phyloP scores from a whole-genome alignment of 2,888 invertebrate species.

The Ametastegia equiseti region DNA sequence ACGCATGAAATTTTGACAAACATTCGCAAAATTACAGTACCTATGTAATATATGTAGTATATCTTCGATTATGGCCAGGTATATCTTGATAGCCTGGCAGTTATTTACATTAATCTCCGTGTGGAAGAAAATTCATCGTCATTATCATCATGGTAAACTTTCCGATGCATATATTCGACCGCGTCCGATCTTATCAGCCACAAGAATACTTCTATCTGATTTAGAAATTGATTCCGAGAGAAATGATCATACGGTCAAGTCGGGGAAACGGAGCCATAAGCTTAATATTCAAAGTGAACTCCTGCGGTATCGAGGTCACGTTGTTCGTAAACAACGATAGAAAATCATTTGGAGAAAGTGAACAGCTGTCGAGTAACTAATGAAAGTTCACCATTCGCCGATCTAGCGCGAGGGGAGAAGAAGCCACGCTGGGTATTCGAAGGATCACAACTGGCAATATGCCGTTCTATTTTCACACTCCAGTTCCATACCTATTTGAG shows the following conservation, averaged over 20 bases:
- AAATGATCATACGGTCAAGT: neutral
- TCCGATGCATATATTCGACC: neutral
- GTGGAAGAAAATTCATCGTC: neutral
- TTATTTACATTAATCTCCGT: neutral
- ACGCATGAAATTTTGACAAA: too few relatives aligned
- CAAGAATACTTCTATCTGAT: neutral
- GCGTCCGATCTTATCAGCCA: neutral
- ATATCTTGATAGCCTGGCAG: too few relatives aligned
- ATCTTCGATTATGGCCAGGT: too few relatives aligned
- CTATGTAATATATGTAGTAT: too few relatives aligned
- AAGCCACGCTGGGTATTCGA: neutral
- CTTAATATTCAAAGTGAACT: conserved; percentile 7
- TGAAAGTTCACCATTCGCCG: conserved; percentile 6
- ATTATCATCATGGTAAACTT: neutral
- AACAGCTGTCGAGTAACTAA: conserved; percentile 2
- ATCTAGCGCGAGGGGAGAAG: neutral
- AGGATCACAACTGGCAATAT: neutral
- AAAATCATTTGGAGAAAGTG: conserved; percentile 39
- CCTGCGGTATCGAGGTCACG: conserved; percentile 14
- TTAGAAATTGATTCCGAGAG: conserved; percentile 10
- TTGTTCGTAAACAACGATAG: conserved; percentile 37
- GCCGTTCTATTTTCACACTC: neutral
- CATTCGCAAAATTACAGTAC: too few relatives aligned
- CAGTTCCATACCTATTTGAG: neutral
- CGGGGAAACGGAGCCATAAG: neutral